Base-by-base conservation (phyloP, 2,888 invertebrate genomes). In the Monochamus alternatus region DNA sequence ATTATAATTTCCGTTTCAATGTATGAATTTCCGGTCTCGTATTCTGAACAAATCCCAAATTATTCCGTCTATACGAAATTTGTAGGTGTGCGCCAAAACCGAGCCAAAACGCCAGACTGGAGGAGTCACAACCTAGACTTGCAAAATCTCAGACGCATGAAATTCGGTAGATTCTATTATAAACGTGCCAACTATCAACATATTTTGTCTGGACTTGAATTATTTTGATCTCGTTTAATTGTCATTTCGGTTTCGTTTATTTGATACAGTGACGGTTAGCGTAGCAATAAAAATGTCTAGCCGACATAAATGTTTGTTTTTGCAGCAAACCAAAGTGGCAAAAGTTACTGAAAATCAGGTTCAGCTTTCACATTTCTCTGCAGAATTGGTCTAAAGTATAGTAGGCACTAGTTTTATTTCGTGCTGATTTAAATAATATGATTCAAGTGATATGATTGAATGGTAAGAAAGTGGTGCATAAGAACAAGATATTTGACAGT, bases 1-100 rank as follows among this genome's bases (percentile, higher is more conserved):
- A 80, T 78, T 78, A 78, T 71, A 80, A 79, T 80, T 81, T 82
- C 82, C 82, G 82, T 80, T 81, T 78, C 77, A 78, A 75, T 76
- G 77, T 76, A 72, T 73, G 77, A 58, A 77, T 77, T 77, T 82
- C 82, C 82, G 81, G 82, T 73, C 60, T 60, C 32, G 75, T 68
- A 55, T 72, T 75, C 63, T 62, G 67, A 62, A 72, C 67, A 75
- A 67, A 75, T 75, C 64, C 73, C 63, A 75, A 75, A 73, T 66
- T 74, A 63, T 64, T 74, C 43, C 55, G 67, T 67, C 59, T 67
- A 30, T 43, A 47, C 47, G 32, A 59, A 51, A 60, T 31, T 59
- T 64, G 69, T 72, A 70, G 73, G 59, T 67, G 73, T 70, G 73
- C 73, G 76, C 73, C 75, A 73, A 76, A 73, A 73, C 64, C 22